phyloP scores from a whole-genome alignment of 2,797 vertebrate genomes.

The Synanceia verrucosa region DNA sequence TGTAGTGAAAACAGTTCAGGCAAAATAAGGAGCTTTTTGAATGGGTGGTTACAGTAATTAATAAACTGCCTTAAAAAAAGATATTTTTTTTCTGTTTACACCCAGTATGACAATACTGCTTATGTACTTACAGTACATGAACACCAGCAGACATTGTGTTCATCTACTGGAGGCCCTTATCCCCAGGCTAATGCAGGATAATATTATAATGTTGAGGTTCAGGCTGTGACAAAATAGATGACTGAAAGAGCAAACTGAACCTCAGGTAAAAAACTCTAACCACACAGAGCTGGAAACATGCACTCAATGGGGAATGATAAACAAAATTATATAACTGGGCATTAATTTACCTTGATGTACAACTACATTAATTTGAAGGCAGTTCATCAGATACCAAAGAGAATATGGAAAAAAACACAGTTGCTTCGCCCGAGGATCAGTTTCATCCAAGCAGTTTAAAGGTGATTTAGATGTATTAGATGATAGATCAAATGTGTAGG shows the following conservation, averaged over 20 bases:
- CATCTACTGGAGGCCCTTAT: constrained; percentile 53
- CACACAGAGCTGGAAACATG: constrained; percentile 15
- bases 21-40: constrained; percentile 19
- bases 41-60: background rate
- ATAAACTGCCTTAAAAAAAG: constrained; percentile 39
- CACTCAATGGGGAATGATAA: constrained; percentile 21
- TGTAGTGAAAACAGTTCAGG: constrained; percentile 13
- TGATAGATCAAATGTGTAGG: background rate
- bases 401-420: constrained; percentile 11
- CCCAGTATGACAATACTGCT: constrained; percentile 43
- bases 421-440: background rate
- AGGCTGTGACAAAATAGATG: constrained; percentile 27
- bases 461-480: background rate
- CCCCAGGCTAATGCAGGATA: constrained; percentile 50
- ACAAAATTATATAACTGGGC: constrained; percentile 18
- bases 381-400: constrained; percentile 27
- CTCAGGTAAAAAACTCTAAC: constrained; percentile 27
- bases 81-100: constrained; percentile 28
- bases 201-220: constrained; percentile 56
- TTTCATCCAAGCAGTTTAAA: background rate
- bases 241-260: constrained; percentile 40
- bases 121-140: constrained; percentile 28
- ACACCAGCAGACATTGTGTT: constrained; percentile 30
- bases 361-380: constrained; percentile 10
- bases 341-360: constrained; percentile 26